Evolutionary conservation across 2,888 invertebrate genomes (phyloP).

Genomic region (Zygogramma bicolorata): DNA sequence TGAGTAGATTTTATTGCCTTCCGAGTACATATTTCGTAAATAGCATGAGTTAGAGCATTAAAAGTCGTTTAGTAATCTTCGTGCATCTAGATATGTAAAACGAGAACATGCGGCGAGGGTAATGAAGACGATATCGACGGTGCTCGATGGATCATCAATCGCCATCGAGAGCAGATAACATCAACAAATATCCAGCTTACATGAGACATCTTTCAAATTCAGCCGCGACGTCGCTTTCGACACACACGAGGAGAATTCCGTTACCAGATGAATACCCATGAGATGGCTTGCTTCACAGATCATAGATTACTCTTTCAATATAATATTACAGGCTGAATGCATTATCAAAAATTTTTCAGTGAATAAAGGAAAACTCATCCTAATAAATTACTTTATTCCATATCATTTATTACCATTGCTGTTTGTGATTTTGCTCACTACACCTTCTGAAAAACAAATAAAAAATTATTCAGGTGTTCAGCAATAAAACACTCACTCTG

Average conservation of each 20-base stretch:
- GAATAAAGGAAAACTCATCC: too few species aligned
- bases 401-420: too few species aligned
- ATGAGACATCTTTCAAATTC: constrained; percentile 43
- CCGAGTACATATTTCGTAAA: constrained; percentile 62
- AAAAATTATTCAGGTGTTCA: too few species aligned
- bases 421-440: too few species aligned
- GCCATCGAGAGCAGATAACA: constrained; percentile 52
- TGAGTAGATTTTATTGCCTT: constrained; percentile 52
- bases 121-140: constrained; percentile 62
- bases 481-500: too few species aligned
- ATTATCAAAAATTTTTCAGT: too few species aligned
- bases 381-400: too few species aligned
- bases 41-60: constrained; percentile 66
- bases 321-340: too few species aligned
- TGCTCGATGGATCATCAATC: constrained; percentile 57
- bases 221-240: constrained; percentile 15
- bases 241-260: constrained; percentile 4
- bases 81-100: constrained; percentile 67
- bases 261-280: neutral
- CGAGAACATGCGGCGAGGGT: constrained; percentile 64
- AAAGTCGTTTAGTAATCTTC: constrained; percentile 65
- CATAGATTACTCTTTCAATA: neutral
- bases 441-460: too few species aligned
- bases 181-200: constrained; percentile 51
- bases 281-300: neutral